phyloP scores from a whole-genome alignment of 2,888 invertebrate species.

The Ectemnius continuus region DNA sequence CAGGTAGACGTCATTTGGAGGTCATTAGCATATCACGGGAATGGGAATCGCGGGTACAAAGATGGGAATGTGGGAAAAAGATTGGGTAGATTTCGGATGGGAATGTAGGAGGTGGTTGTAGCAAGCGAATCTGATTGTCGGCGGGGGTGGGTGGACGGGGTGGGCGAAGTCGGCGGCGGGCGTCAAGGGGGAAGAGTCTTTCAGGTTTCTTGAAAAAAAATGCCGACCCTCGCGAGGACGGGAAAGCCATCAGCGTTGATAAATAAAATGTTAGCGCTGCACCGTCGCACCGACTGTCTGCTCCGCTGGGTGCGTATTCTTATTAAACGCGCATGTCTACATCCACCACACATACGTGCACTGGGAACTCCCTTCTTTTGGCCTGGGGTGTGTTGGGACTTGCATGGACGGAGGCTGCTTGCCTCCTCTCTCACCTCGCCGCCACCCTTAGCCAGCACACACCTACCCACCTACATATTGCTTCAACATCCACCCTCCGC shows the following conservation, averaged over 20 bases:
- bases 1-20: conserved; percentile 2
- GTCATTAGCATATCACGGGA: conserved; percentile 5
- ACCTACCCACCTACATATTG: not conserved
- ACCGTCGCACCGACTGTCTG: conserved; percentile 60
- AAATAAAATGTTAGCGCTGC: conserved; percentile 74
- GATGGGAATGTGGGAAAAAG: not conserved
- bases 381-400: conserved; percentile 53
- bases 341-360: conserved; percentile 25
- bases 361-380: conserved; percentile 51
- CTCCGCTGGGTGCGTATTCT: conserved; percentile 60
- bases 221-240: conserved; percentile 59
- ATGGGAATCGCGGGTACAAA: not conserved
- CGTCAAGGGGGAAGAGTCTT: conserved; percentile 43
- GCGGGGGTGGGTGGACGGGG: conserved; percentile 8
- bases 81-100: not conserved
- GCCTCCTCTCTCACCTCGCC: conserved; percentile 18
- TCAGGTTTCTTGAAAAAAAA: conserved; percentile 38
- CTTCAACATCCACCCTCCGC: not conserved
- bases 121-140: conserved; percentile 46
- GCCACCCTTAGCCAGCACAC: not conserved
- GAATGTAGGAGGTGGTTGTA: conserved; percentile 14
- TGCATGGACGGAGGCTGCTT: conserved; percentile 40
- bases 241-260: conserved; percentile 73
- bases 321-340: conserved; percentile 55
- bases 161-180: not conserved